Percentiles rank a stretch among this genome's conserved stretches.
Conservation (phyloP, 2,113 vertebrate genomes). For the Atlantisia rogersi region DNA sequence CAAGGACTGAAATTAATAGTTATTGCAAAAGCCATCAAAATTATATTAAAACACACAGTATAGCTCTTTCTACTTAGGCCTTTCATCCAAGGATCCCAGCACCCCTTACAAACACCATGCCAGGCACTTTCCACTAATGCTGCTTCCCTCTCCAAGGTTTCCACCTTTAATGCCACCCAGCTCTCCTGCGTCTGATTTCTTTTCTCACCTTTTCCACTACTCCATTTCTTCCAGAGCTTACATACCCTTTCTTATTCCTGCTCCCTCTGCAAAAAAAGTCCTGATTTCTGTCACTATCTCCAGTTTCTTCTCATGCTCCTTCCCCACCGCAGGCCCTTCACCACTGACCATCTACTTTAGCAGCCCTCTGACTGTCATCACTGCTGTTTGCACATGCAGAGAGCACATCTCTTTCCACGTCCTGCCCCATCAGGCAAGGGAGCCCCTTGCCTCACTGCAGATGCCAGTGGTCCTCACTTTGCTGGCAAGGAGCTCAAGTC, state of each 20-base stretch:
- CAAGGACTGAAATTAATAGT: slow-evolving; percentile 44
- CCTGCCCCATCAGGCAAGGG: fast-evolving
- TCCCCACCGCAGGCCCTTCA: not conserved
- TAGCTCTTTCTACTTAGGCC: not conserved
- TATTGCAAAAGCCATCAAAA: slow-evolving; percentile 33
- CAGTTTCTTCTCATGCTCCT: not conserved
- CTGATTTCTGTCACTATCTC: not conserved
- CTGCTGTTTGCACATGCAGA: not conserved
- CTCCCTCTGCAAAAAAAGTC: not conserved
- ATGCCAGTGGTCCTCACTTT: fast-evolving
- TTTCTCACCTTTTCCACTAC: not conserved
- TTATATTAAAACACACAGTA: slow-evolving; percentile 20
- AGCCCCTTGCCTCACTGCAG: not conserved
- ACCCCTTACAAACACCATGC: not conserved
- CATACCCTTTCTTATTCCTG: not conserved
- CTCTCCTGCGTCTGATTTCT: not conserved
- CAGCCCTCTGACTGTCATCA: fast-evolving
- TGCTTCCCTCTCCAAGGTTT: not conserved
- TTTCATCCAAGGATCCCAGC: not conserved
- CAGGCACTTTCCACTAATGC: not conserved
- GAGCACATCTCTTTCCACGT: not conserved
- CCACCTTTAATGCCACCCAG: not conserved
- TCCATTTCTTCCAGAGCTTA: not conserved
- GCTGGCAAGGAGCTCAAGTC: fast-evolving
- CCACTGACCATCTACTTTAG: not conserved